Evolutionary conservation across 2,888 invertebrate genomes (phyloP).

Genomic region (Papilio gigon): DNA sequence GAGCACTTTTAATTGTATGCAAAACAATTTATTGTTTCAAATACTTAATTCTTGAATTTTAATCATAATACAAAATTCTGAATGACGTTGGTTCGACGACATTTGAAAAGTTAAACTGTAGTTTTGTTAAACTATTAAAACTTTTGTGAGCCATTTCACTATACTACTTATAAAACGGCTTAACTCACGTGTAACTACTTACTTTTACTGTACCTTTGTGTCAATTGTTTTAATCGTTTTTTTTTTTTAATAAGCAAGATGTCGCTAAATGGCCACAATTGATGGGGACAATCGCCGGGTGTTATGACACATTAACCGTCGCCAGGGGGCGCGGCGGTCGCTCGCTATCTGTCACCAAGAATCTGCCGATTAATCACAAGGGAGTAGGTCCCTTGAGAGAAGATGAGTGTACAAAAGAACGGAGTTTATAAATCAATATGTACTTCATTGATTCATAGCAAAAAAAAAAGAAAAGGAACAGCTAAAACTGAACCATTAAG

Average conservation of each 20-base stretch:
- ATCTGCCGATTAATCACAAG: conserved; percentile 73
- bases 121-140: too few species aligned
- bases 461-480: too few species aligned
- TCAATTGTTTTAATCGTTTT: background rate
- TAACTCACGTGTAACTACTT: too few species aligned
- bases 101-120: conserved; percentile 41
- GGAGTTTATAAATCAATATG: conserved; percentile 8
- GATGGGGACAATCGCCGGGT: conserved; percentile 73
- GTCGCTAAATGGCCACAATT: conserved; percentile 47
- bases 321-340: conserved; percentile 55
- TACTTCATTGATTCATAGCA: too few species aligned
- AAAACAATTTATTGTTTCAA: conserved; percentile 16
- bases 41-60: background rate
- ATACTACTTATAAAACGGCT: too few species aligned
- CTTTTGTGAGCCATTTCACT: too few species aligned
- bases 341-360: conserved; percentile 72
- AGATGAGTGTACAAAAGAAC: conserved; percentile 33
- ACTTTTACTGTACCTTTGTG: conserved; percentile 2
- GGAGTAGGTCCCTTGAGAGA: conserved; percentile 50
- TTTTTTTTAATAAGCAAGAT: conserved; percentile 8
- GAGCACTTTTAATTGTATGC: conserved; percentile 51
- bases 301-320: conserved; percentile 77
- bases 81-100: background rate
- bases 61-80: background rate
- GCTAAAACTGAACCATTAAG: too few species aligned